Base-by-base conservation (phyloP, 2,888 invertebrate genomes). In the Cyaniris semiargus region DNA sequence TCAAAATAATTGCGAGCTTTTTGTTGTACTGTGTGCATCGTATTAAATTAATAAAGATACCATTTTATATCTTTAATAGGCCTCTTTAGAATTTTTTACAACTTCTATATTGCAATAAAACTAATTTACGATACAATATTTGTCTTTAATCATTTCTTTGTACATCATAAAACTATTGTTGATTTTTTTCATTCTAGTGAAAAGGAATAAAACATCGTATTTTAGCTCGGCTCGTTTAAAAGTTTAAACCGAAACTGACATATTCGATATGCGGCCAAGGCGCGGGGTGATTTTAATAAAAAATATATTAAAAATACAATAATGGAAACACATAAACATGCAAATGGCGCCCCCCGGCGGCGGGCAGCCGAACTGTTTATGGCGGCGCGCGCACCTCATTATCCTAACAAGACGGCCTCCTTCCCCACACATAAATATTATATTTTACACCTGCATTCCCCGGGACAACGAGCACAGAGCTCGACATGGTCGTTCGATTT, bases 371-470 rank as follows among this genome's bases (percentile, higher is more conserved):
- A 85, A 89, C 88, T 84, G 89, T 92, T 90, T 92, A 93, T 92
- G 83, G 89, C 84, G 86, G 89, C 88, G 89, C 90, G 89, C 89
- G 89, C 90, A 90, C 89, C 93, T 93, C 93, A 92, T 93, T 93
- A 92, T 87, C 87, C 90, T 93, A 93, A 93, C 93, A 92, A 93
- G 92, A 86, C 89, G 86, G 89, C 88, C 88, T 90, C 90, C 91
- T 91, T 90, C 90, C 88, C 88, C 90, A 89, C 88, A 85, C 88
- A 90, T 93, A 93, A 93, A 93, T 93, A 92, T 92, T 87, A 91
- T 91, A 92, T 92, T 93, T 92, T 90, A 92, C 92, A 93, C 91
- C 92, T 92, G 92, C 88, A 89, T 84, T 87, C 85, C 89, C 87
- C 84, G 84, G 79, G 72, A 77, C 78, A 78, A 44, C 77, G 58